Evolutionary conservation across 2,888 invertebrate genomes (phyloP).

Genomic region (Sesia bembeciformis): DNA sequence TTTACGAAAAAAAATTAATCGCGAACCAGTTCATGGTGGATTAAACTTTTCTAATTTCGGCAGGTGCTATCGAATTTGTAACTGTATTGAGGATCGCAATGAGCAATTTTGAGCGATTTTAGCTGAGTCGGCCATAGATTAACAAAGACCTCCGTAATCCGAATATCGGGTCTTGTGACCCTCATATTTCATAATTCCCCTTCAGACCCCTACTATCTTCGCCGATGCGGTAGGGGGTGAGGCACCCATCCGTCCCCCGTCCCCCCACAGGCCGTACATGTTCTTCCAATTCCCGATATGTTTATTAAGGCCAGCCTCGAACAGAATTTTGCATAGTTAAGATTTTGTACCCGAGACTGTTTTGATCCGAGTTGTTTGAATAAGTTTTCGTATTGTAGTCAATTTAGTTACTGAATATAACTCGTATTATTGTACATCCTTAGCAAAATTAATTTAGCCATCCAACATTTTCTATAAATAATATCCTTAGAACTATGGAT

Average conservation of each 20-base stretch:
- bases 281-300: conserved; percentile 42
- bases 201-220: not conserved
- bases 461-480: too few relatives aligned
- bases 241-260: conserved; percentile 1
- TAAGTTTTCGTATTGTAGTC: too few relatives aligned
- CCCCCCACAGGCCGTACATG: not conserved
- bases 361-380: too few relatives aligned
- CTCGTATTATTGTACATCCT: too few relatives aligned
- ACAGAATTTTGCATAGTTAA: conserved; percentile 21
- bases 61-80: conserved; percentile 39
- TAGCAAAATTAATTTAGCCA: too few relatives aligned
- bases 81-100: conserved; percentile 37
- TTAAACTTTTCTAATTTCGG: conserved; percentile 41
- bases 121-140: conserved; percentile 43
- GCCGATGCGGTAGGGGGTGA: conserved; percentile 11
- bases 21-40: conserved; percentile 15
- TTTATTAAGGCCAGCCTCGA: conserved; percentile 39
- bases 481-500: too few relatives aligned
- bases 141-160: conserved; percentile 39
- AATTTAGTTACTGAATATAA: too few relatives aligned
- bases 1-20: conserved; percentile 19
- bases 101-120: conserved; percentile 30
- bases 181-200: conserved; percentile 55
- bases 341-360: not conserved
- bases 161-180: conserved; percentile 38